phyloP scores from a whole-genome alignment of 2,888 invertebrate genomes.

The Actias luna region DNA sequence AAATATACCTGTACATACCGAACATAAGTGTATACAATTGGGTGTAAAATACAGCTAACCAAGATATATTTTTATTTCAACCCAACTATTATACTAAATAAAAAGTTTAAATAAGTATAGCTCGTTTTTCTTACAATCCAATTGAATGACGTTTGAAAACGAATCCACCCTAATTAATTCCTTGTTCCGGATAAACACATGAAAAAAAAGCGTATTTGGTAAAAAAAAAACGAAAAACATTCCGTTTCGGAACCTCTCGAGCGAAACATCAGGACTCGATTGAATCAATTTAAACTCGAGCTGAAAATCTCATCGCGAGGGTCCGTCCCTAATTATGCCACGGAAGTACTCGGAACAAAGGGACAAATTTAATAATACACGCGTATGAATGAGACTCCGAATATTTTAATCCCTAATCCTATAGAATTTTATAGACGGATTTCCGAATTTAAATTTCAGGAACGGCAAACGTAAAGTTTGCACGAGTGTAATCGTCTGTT shows the following conservation, averaged over 20 bases:
- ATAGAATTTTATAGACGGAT: constrained; percentile 24
- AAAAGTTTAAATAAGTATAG: neutral
- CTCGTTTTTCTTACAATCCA: constrained; percentile 9
- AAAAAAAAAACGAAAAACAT: constrained; percentile 40
- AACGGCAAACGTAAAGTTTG: constrained; percentile 43
- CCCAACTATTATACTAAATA: neutral
- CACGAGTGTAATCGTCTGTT: constrained; percentile 75
- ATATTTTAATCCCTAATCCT: constrained; percentile 24
- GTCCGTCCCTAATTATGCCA: constrained; percentile 78
- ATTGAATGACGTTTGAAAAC: constrained; percentile 9
- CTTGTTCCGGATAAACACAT: constrained; percentile 49
- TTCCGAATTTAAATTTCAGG: neutral
- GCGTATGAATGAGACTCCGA: constrained; percentile 28
- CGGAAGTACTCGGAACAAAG: constrained; percentile 70
- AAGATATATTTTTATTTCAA: neutral
- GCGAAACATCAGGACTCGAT: constrained; percentile 74
- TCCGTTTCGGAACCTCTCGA: constrained; percentile 49
- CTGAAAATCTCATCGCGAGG: constrained; percentile 75
- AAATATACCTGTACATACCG: no score
- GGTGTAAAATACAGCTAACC: neutral
- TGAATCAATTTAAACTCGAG: constrained; percentile 77
- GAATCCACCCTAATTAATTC: constrained; percentile 59
- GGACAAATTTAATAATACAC: constrained; percentile 49
- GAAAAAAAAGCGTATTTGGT: constrained; percentile 39
- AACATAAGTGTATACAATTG: no score